Percentiles rank a stretch among this genome's conserved stretches.
Conservation (phyloP, 2,888 invertebrate species). For the Cheilosia scutellata region DNA sequence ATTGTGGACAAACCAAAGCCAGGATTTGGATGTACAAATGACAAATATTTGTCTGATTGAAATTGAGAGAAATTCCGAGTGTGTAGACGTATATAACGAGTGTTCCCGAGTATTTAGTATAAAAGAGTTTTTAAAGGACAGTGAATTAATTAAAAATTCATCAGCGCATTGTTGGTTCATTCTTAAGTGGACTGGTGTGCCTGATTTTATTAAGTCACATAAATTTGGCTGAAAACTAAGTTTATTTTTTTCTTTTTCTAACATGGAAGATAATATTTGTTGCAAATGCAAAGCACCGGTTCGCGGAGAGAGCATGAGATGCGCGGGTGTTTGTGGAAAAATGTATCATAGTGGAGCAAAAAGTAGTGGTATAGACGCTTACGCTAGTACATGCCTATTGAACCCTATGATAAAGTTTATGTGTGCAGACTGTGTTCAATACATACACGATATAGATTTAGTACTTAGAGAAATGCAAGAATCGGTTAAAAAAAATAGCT, state of each 20-base stretch:
- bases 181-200: no score
- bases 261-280: background rate
- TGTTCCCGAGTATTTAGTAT: no score
- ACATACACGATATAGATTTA: constrained; percentile 30
- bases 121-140: no score
- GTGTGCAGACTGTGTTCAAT: constrained; percentile 20
- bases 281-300: constrained; percentile 9
- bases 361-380: constrained; percentile 24
- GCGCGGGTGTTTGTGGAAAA: constrained; percentile 28
- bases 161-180: no score
- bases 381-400: constrained; percentile 2
- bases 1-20: no score
- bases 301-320: constrained; percentile 18
- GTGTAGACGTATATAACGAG: no score
- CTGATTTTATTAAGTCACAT: no score
- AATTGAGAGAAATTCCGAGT: no score
- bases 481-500: background rate
- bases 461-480: constrained; percentile 24
- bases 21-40: no score
- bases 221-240: no score
- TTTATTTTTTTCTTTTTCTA: background rate
- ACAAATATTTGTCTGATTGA: no score
- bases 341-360: constrained; percentile 15
- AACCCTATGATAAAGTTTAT: constrained; percentile 29
- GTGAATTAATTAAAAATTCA: no score